phyloP scores from a whole-genome alignment of 23 tunicate genomes.

The Styela plicata region DNA sequence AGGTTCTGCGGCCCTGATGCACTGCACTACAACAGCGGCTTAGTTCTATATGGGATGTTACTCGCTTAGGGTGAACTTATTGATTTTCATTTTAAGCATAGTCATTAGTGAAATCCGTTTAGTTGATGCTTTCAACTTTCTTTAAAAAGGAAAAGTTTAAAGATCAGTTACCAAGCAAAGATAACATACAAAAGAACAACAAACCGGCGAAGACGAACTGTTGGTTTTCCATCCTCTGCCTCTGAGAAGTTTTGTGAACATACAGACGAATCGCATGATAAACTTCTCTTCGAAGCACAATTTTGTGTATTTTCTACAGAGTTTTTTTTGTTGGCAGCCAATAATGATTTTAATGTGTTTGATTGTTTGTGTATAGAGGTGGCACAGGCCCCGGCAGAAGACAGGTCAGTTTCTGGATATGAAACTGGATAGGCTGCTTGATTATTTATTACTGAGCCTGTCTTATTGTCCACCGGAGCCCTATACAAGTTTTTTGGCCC shows the following conservation, averaged over 20 bases:
- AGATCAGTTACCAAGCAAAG: too few relatives aligned
- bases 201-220: not conserved
- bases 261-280: not conserved
- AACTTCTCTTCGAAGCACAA: not conserved
- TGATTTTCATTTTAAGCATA: too few relatives aligned
- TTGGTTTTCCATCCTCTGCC: not conserved
- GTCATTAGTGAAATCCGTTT: too few relatives aligned
- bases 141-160: too few relatives aligned
- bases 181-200: too few relatives aligned
- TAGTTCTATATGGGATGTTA: too few relatives aligned
- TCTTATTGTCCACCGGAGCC: constrained; percentile 61
- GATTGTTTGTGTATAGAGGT: not conserved
- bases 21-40: too few relatives aligned
- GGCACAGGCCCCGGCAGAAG: constrained; percentile 17
- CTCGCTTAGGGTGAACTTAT: too few relatives aligned
- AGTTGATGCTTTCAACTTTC: too few relatives aligned
- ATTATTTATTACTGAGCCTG: not conserved
- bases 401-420: not conserved
- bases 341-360: not conserved
- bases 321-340: not conserved
- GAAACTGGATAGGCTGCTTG: not conserved
- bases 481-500: constrained; percentile 77
- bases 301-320: not conserved
- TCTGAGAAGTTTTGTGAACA: not conserved
- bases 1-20: too few relatives aligned